Evolutionary conservation across 2,113 vertebrate species (phyloP).

Genomic region (Gyps fulvus): DNA sequence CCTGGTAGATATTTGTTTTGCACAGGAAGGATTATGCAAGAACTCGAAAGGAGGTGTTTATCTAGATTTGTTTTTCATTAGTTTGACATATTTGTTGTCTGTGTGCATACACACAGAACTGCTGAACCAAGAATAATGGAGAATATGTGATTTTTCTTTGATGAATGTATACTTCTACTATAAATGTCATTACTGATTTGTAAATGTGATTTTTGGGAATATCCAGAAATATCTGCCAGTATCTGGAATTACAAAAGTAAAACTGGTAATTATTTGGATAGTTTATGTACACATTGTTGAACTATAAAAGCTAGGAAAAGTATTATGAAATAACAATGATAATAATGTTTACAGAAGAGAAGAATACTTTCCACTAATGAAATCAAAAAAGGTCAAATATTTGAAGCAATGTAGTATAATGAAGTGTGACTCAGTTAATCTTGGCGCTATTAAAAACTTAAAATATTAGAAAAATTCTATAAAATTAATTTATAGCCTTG

Average conservation of each 20-base stretch:
- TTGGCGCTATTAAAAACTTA: conserved; percentile 46
- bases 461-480: conserved; percentile 57
- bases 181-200: not conserved
- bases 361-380: not conserved
- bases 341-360: not conserved
- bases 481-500: conserved; percentile 41
- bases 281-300: not conserved
- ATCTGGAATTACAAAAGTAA: not conserved
- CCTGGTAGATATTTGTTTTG: not conserved
- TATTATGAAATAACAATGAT: not conserved
- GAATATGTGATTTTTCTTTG: not conserved
- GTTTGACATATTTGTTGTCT: not conserved
- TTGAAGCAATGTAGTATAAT: conserved; percentile 11
- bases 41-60: not conserved
- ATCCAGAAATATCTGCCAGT: not conserved
- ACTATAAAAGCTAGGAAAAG: not conserved
- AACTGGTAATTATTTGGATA: not conserved
- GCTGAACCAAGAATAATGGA: not conserved
- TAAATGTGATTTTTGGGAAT: not conserved
- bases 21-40: not conserved
- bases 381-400: conserved; percentile 34
- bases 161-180: not conserved
- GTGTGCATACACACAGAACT: not conserved
- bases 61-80: not conserved
- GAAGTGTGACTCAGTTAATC: conserved; percentile 52